A percentile compares a stretch with the other conserved stretches of the same genome.
Conservation (phyloP, 2,797 vertebrate genomes). For the Poecile montanus region DNA sequence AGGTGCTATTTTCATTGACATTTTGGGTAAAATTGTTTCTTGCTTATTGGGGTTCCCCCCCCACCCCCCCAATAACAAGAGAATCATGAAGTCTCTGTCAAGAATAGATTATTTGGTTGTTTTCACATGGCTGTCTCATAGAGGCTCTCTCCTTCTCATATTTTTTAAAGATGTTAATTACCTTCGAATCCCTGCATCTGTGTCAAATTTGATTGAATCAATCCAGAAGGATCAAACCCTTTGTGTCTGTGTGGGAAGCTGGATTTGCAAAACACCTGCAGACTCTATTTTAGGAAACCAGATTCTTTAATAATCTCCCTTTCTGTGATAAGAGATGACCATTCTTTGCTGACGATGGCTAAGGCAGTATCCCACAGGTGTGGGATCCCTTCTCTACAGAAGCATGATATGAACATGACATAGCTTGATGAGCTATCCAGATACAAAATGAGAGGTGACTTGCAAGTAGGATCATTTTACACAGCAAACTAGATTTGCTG, state of each 20-base stretch:
- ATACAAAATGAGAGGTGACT: background rate
- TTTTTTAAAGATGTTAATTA: background rate
- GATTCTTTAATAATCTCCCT: background rate
- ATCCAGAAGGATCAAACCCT: background rate
- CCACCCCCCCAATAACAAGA: accelerated
- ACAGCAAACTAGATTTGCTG: background rate
- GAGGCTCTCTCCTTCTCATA: background rate
- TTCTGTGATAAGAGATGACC: background rate
- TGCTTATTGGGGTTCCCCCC: accelerated
- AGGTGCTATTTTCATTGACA: background rate
- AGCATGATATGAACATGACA: background rate
- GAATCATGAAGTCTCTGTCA: background rate
- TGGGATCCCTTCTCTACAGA: background rate
- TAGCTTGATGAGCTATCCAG: background rate
- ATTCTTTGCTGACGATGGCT: background rate
- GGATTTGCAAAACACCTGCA: background rate
- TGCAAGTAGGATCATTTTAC: background rate
- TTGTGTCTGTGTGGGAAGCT: background rate
- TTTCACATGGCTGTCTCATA: background rate
- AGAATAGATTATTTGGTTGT: background rate
- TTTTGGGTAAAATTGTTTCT: background rate
- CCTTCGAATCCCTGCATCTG: background rate
- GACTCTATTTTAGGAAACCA: background rate
- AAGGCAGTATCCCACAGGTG: background rate
- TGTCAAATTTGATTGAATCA: background rate